A percentile compares a stretch with the other conserved stretches of the same genome.
phyloP scores from a whole-genome alignment of 2,888 invertebrate species.

The Lingula anatina region DNA sequence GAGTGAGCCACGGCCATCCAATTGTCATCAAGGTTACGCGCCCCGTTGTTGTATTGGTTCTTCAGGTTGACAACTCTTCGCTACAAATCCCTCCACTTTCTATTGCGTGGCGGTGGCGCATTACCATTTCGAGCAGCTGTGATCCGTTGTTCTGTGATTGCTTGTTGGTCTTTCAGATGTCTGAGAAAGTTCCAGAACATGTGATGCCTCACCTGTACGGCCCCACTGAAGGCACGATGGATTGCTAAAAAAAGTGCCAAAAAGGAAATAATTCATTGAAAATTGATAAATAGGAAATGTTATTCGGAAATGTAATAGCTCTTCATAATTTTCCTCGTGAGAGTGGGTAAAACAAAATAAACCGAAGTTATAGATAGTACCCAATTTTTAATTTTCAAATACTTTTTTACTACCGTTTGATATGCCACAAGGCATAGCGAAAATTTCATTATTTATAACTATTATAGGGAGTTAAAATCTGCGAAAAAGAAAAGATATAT shows the following conservation, averaged over 20 bases:
- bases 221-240: constrained; percentile 1
- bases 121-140: constrained; percentile 1
- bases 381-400: no score
- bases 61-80: constrained; percentile 2
- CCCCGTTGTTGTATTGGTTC: constrained; percentile 1
- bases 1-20: constrained; percentile 5
- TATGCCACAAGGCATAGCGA: no score
- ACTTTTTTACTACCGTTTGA: no score
- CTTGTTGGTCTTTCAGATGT: constrained; percentile 2
- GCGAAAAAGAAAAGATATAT: no score
- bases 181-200: constrained; percentile 4
- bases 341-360: no score
- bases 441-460: no score
- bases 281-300: no score
- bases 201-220: constrained; percentile 1
- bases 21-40: constrained; percentile 1
- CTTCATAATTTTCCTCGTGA: no score
- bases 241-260: constrained; percentile 1
- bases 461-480: no score
- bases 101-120: background rate
- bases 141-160: background rate
- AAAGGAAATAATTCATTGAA: no score
- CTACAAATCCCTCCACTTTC: constrained; percentile 5
- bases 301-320: no score
- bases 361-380: no score